Conservation (phyloP, 2,113 vertebrate species). For the Aldabrachelys gigantea region DNA sequence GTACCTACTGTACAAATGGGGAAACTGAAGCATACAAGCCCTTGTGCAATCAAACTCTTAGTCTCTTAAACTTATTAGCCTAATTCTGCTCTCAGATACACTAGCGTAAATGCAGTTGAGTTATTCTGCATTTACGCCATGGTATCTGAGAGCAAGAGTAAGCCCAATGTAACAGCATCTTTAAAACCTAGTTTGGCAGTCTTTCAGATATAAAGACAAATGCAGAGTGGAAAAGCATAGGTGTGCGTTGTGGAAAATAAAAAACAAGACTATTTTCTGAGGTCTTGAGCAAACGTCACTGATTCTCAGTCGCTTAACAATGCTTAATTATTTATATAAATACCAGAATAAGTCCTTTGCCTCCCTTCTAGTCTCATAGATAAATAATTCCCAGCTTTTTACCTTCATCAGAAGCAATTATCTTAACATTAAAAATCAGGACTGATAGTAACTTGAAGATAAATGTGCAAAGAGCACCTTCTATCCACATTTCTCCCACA, state of each 20-base stretch:
- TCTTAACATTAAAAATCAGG: neutral
- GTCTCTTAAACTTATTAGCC: neutral
- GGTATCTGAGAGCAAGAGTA: neutral
- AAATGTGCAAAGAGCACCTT: neutral
- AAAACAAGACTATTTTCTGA: neutral
- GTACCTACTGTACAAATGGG: neutral
- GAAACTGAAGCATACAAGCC: neutral
- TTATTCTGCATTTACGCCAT: neutral
- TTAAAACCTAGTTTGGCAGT: neutral
- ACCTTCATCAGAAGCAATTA: neutral
- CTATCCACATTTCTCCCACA: no score
- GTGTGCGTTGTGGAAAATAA: neutral
- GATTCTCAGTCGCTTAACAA: neutral
- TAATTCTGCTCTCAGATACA: neutral
- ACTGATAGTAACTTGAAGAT: neutral
- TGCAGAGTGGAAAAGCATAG: neutral
- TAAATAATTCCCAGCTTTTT: neutral
- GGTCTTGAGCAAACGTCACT: neutral
- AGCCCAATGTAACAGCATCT: neutral
- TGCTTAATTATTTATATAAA: neutral
- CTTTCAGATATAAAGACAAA: neutral
- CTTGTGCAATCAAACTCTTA: neutral
- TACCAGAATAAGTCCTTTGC: neutral
- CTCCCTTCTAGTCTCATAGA: neutral
- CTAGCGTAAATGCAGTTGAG: neutral